A percentile compares a stretch with the other conserved stretches of the same genome.
These are phyloP conservation scores for Dicycla oo DNA, from an alignment of 2,888 invertebrate species.

Conservation along the genomic window DNA sequence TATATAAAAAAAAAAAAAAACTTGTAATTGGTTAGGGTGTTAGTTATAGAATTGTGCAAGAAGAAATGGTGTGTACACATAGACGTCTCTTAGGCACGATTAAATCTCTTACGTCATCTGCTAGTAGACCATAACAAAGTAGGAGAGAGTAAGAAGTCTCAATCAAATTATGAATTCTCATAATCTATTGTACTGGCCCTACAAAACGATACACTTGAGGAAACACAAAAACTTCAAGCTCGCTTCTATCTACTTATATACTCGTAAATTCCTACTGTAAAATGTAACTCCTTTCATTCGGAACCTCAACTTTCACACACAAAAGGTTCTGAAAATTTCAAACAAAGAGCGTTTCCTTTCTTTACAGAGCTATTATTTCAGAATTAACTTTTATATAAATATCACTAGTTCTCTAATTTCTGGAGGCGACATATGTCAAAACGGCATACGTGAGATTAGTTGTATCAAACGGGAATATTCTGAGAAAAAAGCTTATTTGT, in stretches of 20 bases:
- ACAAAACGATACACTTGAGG: neutral
- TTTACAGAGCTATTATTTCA: slow-evolving; percentile 20
- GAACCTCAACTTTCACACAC: neutral
- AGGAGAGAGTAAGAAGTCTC: neutral
- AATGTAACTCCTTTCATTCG: slow-evolving; percentile 14
- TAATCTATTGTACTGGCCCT: neutral
- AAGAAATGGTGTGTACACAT: neutral
- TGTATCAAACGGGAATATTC: slow-evolving; percentile 18
- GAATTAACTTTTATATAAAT: slow-evolving; percentile 2
- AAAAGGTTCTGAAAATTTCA: neutral
- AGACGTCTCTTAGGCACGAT: neutral
- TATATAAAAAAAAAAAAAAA: too few species aligned
- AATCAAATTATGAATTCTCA: neutral
- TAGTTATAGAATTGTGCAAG: neutral
- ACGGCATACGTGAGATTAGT: slow-evolving; percentile 11
- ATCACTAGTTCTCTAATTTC: slow-evolving; percentile 37
- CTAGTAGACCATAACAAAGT: neutral
- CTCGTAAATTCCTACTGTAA: slow-evolving; percentile 10
- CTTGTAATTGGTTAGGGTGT: too few species aligned
- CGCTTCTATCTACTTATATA: neutral
- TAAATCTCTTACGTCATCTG: neutral
- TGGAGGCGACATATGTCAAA: slow-evolving; percentile 46
- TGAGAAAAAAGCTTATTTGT: neutral
- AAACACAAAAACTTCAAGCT: neutral
- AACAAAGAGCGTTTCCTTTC: slow-evolving; percentile 3